Evolutionary conservation across 1,140 invertebrate genomes (phyloP).

Genomic region (Drosophila tristis): DNA sequence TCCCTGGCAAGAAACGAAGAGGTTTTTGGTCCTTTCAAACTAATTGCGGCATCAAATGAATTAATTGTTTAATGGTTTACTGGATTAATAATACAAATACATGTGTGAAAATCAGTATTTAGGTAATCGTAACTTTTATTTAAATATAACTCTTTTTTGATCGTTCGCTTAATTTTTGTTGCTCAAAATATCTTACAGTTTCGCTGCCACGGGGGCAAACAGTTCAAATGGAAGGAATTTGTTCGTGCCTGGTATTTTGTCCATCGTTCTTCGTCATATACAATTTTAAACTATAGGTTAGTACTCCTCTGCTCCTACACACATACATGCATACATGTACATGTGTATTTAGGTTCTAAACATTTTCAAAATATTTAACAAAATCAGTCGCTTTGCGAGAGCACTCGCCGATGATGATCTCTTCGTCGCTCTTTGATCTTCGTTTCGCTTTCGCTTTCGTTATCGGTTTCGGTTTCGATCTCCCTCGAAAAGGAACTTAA

Average conservation of each 20-base stretch:
- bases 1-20: slow-evolving; percentile 46
- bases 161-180: slow-evolving; percentile 43
- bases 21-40: slow-evolving; percentile 72
- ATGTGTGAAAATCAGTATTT: background rate
- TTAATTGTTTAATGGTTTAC: background rate
- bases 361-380: slow-evolving; percentile 74
- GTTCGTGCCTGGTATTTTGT: slow-evolving; percentile 76
- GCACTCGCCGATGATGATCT: slow-evolving; percentile 18
- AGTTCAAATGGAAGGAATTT: slow-evolving; percentile 81
- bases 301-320: slow-evolving; percentile 26
- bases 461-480: slow-evolving; percentile 18
- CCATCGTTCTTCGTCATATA: slow-evolving; percentile 53
- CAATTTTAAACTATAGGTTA: slow-evolving; percentile 65
- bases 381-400: slow-evolving; percentile 73
- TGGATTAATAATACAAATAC: background rate
- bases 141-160: slow-evolving; percentile 43
- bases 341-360: slow-evolving; percentile 40
- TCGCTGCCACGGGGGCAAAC: slow-evolving; percentile 34
- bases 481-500: slow-evolving; percentile 72
- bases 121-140: background rate
- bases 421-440: background rate
- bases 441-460: background rate
- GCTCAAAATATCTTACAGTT: slow-evolving; percentile 67
- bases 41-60: slow-evolving; percentile 51
- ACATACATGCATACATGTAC: slow-evolving; percentile 25